These are phyloP conservation scores for Hyposoter didymator DNA, from an alignment of 2,888 invertebrate genomes.

Conservation along the genomic window DNA sequence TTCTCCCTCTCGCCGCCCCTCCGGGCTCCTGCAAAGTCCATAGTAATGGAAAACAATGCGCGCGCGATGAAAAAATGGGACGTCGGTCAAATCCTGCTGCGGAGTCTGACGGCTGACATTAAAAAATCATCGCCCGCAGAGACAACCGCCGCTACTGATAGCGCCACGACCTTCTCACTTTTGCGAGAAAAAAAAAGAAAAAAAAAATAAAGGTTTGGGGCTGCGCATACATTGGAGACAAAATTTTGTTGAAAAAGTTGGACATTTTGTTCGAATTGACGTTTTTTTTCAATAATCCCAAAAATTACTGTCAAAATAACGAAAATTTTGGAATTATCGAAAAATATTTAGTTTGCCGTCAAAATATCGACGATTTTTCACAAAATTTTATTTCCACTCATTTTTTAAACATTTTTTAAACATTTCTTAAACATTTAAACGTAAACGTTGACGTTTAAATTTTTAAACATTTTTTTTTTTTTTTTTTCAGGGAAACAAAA, in stretches of 20 bases:
- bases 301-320: too few relatives aligned
- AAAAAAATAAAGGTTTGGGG: neutral
- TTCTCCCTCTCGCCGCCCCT: neutral
- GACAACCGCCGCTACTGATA: constrained; percentile 44
- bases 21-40: constrained; percentile 35
- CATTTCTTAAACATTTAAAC: too few relatives aligned
- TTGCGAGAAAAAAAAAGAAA: constrained; percentile 19
- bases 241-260: neutral
- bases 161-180: constrained; percentile 16
- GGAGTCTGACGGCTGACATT: constrained; percentile 67
- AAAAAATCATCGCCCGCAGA: constrained; percentile 69
- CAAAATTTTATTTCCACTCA: too few relatives aligned
- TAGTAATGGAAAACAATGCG: constrained; percentile 70
- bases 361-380: too few relatives aligned
- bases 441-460: too few relatives aligned
- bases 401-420: too few relatives aligned
- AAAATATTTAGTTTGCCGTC: too few relatives aligned
- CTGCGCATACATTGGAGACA: too few relatives aligned
- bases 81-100: constrained; percentile 71
- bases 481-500: constrained; percentile 19
- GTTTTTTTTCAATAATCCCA: too few relatives aligned
- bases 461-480: too few relatives aligned
- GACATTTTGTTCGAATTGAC: too few relatives aligned
- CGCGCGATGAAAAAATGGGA: constrained; percentile 71
- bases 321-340: too few relatives aligned